Evolutionary conservation across 2,888 invertebrate genomes (phyloP).

Genomic region (Ellobium chinense): DNA sequence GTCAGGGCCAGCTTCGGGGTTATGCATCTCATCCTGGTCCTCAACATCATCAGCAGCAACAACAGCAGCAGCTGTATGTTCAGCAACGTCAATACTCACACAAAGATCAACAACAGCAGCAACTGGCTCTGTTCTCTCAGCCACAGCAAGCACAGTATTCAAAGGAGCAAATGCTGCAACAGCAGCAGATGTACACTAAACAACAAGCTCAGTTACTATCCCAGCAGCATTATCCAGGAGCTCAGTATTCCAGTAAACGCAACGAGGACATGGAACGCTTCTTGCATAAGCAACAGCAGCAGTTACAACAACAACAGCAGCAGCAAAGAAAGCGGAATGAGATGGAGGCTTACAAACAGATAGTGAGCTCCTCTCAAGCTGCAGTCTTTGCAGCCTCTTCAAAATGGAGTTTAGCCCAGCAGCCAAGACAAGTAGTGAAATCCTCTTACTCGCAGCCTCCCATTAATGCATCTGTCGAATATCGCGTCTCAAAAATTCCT

Average conservation of each 20-base stretch:
- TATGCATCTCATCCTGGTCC: slow-evolving; percentile 11
- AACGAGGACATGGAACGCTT: slow-evolving; percentile 14
- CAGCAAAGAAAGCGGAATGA: slow-evolving; percentile 26
- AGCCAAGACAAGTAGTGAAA: not conserved
- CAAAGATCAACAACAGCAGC: slow-evolving; percentile 2
- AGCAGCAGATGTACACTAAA: slow-evolving; percentile 15
- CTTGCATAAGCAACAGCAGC: slow-evolving; percentile 37
- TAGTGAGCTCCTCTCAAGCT: not conserved
- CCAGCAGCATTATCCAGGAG: slow-evolving; percentile 19
- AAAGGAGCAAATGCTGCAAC: slow-evolving; percentile 14
- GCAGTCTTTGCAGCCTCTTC: not conserved
- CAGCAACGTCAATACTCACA: slow-evolving; percentile 11
- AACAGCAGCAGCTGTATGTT: slow-evolving; percentile 23
- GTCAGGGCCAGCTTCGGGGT: not conserved
- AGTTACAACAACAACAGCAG: slow-evolving; percentile 24
- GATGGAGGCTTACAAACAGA: slow-evolving; percentile 9
- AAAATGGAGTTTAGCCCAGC: slow-evolving; percentile 18
- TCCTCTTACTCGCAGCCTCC: slow-evolving; percentile 16
- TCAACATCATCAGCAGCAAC: slow-evolving; percentile 24
- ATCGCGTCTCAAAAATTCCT: slow-evolving; percentile 11
- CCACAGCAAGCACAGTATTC: slow-evolving; percentile 15
- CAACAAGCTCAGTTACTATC: slow-evolving; percentile 26
- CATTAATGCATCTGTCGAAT: not conserved
- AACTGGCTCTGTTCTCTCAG: not conserved
- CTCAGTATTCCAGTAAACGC: slow-evolving; percentile 12